Evolutionary conservation across 2,113 vertebrate genomes (phyloP).

Genomic region (Echinops telfairi): DNA sequence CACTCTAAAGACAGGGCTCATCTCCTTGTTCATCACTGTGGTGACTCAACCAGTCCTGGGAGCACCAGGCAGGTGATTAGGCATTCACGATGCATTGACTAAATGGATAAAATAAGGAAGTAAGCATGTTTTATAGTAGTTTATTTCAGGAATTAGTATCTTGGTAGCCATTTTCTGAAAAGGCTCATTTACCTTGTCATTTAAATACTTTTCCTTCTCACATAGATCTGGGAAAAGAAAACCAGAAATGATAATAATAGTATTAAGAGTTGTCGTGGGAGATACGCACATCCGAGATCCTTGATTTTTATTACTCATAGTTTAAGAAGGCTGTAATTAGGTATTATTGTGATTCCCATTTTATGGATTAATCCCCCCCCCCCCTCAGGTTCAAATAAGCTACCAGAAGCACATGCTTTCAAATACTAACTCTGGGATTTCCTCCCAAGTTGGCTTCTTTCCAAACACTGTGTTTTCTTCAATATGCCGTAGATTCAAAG

Average conservation of each 20-base stretch:
- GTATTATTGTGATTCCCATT: neutral
- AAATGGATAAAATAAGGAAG: neutral
- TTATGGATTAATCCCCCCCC: slow-evolving; percentile 7
- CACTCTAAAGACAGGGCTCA: neutral
- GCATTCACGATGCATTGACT: neutral
- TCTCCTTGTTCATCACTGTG: neutral
- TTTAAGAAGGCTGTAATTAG: neutral
- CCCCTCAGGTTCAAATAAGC: neutral
- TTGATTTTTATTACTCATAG: slow-evolving; percentile 14
- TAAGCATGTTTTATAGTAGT: neutral
- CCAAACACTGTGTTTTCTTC: neutral
- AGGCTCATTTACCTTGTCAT: neutral
- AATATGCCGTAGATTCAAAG: neutral
- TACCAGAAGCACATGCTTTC: neutral
- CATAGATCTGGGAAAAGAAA: slow-evolving; percentile 20
- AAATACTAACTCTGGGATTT: neutral
- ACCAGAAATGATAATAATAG: neutral
- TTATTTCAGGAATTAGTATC: neutral
- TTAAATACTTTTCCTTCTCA: neutral
- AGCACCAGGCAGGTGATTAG: too few relatives aligned
- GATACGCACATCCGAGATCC: neutral
- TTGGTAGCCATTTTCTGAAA: neutral
- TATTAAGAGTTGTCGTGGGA: neutral
- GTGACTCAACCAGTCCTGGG: too few relatives aligned
- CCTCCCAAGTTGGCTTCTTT: neutral